phyloP scores from a whole-genome alignment of 2,888 invertebrate species.

The Apamea monoglypha region DNA sequence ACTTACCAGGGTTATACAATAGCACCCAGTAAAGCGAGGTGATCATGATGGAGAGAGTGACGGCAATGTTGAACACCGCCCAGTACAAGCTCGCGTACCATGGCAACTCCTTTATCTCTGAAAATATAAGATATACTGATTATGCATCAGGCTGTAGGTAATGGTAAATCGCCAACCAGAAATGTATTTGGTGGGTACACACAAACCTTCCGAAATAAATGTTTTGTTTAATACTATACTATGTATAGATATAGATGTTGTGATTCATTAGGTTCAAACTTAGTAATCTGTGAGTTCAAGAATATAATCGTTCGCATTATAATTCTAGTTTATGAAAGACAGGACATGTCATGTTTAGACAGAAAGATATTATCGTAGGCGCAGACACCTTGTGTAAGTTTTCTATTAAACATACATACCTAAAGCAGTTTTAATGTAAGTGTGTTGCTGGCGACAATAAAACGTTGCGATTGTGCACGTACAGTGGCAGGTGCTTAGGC shows the following conservation, averaged over 20 bases:
- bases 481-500: not conserved
- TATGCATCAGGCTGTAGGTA: not conserved
- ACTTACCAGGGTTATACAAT: conserved; percentile 81
- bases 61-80: conserved; percentile 81
- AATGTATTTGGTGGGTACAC: not conserved
- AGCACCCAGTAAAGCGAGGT: conserved; percentile 86
- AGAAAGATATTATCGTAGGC: not conserved
- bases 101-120: conserved; percentile 74
- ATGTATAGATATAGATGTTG: not conserved
- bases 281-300: not conserved
- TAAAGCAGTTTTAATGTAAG: not conserved
- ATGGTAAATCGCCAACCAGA: not conserved
- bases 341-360: not conserved
- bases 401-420: not conserved
- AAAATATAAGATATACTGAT: conserved; percentile 28
- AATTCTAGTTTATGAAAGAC: not conserved
- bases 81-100: conserved; percentile 86
- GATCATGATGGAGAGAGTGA: conserved; percentile 81
- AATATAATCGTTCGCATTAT: not conserved
- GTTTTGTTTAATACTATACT: not conserved
- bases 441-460: not conserved
- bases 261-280: not conserved
- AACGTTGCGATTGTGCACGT: conserved; percentile 16
- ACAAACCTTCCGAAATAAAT: not conserved
- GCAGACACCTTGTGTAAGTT: not conserved